phyloP scores from a whole-genome alignment of 2,797 vertebrate genomes.

The Clarias laeviceps region DNA sequence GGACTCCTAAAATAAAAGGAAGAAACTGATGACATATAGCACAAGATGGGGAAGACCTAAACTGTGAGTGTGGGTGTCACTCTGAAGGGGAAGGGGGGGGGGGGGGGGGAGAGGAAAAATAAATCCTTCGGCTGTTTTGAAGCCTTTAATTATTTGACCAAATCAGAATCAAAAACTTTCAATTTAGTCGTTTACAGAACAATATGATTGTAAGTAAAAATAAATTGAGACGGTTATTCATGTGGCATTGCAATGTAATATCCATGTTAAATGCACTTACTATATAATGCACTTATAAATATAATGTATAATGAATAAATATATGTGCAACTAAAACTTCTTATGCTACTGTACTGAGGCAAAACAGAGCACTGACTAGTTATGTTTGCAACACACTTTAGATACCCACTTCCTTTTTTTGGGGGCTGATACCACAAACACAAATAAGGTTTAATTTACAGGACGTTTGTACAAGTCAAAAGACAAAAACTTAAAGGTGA shows the following conservation, averaged over 20 bases:
- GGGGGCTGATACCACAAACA: constrained; percentile 68
- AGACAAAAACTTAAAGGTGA: constrained; percentile 69
- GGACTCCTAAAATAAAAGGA: not conserved
- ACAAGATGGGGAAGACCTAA: not conserved
- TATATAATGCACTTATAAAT: not conserved
- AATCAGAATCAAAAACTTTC: not conserved
- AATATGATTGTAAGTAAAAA: not conserved
- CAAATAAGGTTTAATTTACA: constrained; percentile 75
- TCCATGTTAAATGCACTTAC: not conserved
- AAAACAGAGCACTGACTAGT: constrained; percentile 24
- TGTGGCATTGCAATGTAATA: not conserved
- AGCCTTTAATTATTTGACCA: not conserved
- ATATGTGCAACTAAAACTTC: not conserved
- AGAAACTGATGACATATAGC: not conserved
- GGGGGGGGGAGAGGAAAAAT: too few relatives aligned
- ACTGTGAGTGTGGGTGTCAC: not conserved
- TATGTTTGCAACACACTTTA: constrained; percentile 69
- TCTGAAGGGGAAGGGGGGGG: not conserved
- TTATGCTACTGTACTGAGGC: not conserved
- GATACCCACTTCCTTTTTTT: constrained; percentile 74
- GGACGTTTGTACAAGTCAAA: constrained; percentile 77
- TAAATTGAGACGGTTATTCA: not conserved
- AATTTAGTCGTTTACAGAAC: not conserved
- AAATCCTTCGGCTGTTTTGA: not conserved
- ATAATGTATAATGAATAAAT: not conserved